Conservation (phyloP, 30 jellyfish, hydroid and myxozoan genomes). For the Aurelia coerulea region DNA sequence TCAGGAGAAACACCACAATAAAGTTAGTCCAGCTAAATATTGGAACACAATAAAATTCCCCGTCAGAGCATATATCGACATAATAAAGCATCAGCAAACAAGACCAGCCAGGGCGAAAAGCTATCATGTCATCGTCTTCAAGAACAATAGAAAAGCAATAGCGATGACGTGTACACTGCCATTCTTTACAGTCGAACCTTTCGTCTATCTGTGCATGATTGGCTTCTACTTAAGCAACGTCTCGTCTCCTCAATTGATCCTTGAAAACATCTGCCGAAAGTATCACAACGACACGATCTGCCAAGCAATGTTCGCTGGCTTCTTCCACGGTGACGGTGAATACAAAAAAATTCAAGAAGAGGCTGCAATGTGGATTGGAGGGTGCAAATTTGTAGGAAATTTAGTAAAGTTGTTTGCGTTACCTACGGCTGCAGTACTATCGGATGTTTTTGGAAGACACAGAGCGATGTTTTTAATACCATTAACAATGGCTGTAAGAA, state of each 20-base stretch:
- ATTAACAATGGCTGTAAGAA: neutral
- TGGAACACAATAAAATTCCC: no score
- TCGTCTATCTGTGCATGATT: conserved; percentile 29
- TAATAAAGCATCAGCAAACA: no score
- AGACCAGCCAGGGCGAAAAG: no score
- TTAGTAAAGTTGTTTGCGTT: conserved; percentile 6
- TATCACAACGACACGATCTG: conserved; percentile 12
- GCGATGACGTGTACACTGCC: neutral
- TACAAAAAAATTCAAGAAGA: conserved; percentile 34
- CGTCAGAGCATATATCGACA: no score
- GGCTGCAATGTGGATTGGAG: conserved; percentile 32
- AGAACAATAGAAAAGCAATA: neutral
- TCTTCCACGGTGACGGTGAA: neutral
- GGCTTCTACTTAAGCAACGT: conserved; percentile 34
- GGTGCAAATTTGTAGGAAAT: neutral
- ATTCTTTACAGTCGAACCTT: conserved; percentile 30
- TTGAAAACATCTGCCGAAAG: conserved; percentile 20
- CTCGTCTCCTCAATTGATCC: conserved; percentile 35
- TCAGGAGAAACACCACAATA: no score
- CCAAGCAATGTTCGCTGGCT: conserved; percentile 28
- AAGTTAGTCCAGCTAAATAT: no score
- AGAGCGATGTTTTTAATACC: conserved; percentile 39
- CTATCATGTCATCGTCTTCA: no score
- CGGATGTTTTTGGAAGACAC: conserved; percentile 28
- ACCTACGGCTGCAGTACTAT: conserved; percentile 14